phyloP scores from a whole-genome alignment of 2,888 invertebrate species.

The Synanthedon myopaeformis region DNA sequence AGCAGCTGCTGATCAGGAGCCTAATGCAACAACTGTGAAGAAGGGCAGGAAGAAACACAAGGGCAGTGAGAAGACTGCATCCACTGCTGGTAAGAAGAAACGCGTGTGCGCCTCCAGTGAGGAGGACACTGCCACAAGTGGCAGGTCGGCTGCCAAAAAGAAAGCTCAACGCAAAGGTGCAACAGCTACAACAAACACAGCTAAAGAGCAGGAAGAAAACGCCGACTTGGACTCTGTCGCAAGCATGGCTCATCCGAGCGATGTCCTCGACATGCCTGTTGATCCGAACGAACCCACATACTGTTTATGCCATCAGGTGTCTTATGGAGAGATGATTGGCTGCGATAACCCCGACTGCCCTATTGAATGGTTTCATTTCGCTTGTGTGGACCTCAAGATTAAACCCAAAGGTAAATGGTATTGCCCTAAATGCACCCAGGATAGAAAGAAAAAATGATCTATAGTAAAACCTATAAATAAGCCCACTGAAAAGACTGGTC shows the following conservation, averaged over 20 bases:
- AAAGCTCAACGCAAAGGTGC: conserved; percentile 52
- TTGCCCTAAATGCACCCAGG: conserved; percentile 91
- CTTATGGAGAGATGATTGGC: conserved; percentile 97
- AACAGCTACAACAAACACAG: conserved; percentile 37
- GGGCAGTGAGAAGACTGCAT: conserved; percentile 45
- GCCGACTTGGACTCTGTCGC: conserved; percentile 63
- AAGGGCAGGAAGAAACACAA: conserved; percentile 63
- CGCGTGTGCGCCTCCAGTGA: conserved; percentile 67
- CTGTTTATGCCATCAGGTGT: conserved; percentile 96
- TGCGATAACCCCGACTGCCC: conserved; percentile 92
- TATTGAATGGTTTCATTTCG: conserved; percentile 97
- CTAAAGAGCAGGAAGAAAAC: conserved; percentile 56
- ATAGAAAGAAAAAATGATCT: conserved; percentile 82
- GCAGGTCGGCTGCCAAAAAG: conserved; percentile 55
- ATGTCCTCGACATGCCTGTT: conserved; percentile 90
- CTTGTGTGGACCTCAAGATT: conserved; percentile 89
- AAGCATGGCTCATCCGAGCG: conserved; percentile 85
- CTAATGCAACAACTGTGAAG: conserved; percentile 49
- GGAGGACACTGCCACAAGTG: conserved; percentile 48
- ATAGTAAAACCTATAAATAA: conserved; percentile 39
- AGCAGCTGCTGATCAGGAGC: conserved; percentile 57
- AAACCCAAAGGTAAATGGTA: conserved; percentile 97
- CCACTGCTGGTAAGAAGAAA: conserved; percentile 61
- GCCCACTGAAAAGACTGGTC: conserved; percentile 49
- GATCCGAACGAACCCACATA: conserved; percentile 99